Base-by-base conservation (phyloP, 2,797 vertebrate genomes). In the Platyrinchus mystaceus region DNA sequence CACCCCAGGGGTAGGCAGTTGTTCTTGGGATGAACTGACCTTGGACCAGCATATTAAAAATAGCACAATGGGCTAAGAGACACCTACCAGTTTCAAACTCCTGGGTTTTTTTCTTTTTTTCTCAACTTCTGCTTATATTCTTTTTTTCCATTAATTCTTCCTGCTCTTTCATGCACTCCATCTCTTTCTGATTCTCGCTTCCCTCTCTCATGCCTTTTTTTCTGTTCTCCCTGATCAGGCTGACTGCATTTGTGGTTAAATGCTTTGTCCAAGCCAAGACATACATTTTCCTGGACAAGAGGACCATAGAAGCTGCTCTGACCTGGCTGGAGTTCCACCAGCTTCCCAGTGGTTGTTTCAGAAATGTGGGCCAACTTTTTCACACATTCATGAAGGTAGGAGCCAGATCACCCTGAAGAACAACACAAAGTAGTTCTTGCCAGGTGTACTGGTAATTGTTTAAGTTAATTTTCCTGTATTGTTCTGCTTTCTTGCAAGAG, bases 231-330 rank as follows among this genome's bases (percentile, higher is more conserved):
- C 39, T 32, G 17, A 84, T 43, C 43, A 99, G 99, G 99, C 90
- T 99, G 93, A 99, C 99, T 21, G 95, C 98, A 6, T 99, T 99
- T 90, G 99, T 99, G 94, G 98, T 98, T 97, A 99, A 99, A 95
- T 98, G 98, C 47, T 99, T 99, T 32, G 97, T 94, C 15, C 98
- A 98, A 60, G 98, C 98, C 6, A 97, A 73, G 34, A 88, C 97
- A 2, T 98, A 98, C 94, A 98, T 99, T 96, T 98, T 98, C 46
- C 92, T 99, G 58, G 97, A 98, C 59, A 84, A 96, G 12, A 81
- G 49, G 32, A 97, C 97, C 87, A 98, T 99, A 22, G 20, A 83
- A 12, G 89, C 97, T 2, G 98, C 98, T 39, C 97, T 97, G 62
- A 43, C 8, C 21, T 99, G 99, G 99, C 96, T 99, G 73, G 79